These are phyloP conservation scores for Euzetes globulus DNA, from an alignment of 2,888 invertebrate genomes.

Conservation along the genomic window DNA sequence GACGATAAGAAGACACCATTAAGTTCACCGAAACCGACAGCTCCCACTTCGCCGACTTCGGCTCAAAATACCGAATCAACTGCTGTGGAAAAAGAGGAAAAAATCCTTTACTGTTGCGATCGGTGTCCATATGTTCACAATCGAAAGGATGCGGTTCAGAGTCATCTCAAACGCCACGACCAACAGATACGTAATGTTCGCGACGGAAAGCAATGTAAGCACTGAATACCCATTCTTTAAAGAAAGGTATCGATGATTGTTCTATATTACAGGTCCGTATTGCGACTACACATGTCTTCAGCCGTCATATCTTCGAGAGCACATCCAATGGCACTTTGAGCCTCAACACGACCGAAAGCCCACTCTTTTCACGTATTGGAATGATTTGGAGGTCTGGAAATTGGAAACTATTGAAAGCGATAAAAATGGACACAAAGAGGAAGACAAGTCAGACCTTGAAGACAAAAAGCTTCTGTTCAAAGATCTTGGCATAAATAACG, in stretches of 20 bases:
- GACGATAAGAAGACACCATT: neutral
- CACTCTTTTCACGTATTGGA: neutral
- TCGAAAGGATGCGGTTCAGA: constrained; percentile 63
- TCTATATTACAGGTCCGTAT: constrained; percentile 52
- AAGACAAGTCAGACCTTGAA: neutral
- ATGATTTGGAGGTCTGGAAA: constrained; percentile 4
- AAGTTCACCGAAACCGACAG: neutral
- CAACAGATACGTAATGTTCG: constrained; percentile 50
- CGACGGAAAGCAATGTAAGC: constrained; percentile 58
- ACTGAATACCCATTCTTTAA: too few species aligned
- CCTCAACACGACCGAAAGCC: constrained; percentile 30
- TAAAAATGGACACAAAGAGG: neutral
- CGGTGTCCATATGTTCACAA: constrained; percentile 72
- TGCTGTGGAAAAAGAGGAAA: constrained; percentile 52
- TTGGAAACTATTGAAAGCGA: neutral
- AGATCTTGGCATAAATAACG: neutral
- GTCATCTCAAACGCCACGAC: constrained; percentile 65
- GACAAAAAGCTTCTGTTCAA: constrained; percentile 3
- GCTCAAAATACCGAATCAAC: neutral
- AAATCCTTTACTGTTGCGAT: constrained; percentile 61
- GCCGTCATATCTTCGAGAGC: constrained; percentile 66
- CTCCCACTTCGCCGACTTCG: neutral
- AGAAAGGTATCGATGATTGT: too few species aligned
- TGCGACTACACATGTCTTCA: constrained; percentile 74
- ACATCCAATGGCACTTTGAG: constrained; percentile 66